These are phyloP conservation scores for Cyprinus carpio DNA, from an alignment of 2,113 vertebrate species.

Conservation along the genomic window DNA sequence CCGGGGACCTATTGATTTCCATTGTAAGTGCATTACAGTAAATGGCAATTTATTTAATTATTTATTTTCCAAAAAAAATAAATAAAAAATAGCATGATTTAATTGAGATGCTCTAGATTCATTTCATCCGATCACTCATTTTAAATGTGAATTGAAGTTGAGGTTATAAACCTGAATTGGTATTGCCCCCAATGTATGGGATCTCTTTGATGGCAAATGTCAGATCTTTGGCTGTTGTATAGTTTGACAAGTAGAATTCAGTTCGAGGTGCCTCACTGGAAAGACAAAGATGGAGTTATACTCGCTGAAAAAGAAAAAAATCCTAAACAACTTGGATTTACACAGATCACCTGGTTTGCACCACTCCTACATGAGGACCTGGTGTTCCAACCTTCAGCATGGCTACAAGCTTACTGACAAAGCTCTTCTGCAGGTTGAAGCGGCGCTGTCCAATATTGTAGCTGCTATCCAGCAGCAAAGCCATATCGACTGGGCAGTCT, in stretches of 20 bases:
- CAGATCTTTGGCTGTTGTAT: slow-evolving; percentile 88
- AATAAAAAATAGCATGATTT: too few species aligned
- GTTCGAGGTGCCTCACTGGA: slow-evolving; percentile 86
- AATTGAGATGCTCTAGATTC: neutral
- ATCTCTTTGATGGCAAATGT: slow-evolving; percentile 90
- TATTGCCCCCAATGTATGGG: slow-evolving; percentile 85
- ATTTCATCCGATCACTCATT: neutral
- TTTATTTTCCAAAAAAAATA: neutral
- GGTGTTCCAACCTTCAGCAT: slow-evolving; percentile 87
- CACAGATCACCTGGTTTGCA: slow-evolving; percentile 86
- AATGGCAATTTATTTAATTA: neutral
- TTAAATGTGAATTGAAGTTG: neutral
- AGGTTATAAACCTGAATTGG: slow-evolving; percentile 84
- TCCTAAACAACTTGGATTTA: slow-evolving; percentile 9
- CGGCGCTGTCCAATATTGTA: slow-evolving; percentile 91
- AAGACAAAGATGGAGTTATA: neutral
- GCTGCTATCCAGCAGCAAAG: slow-evolving; percentile 91
- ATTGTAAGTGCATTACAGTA: neutral
- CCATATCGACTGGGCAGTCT: slow-evolving; percentile 95
- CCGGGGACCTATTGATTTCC: neutral
- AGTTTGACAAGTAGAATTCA: slow-evolving; percentile 91
- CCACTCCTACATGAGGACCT: slow-evolving; percentile 88
- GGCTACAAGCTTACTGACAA: slow-evolving; percentile 83
- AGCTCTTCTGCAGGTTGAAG: slow-evolving; percentile 95
- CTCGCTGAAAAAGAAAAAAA: neutral